Conservation (phyloP, 2,888 invertebrate species). For the Erynnis tages region DNA sequence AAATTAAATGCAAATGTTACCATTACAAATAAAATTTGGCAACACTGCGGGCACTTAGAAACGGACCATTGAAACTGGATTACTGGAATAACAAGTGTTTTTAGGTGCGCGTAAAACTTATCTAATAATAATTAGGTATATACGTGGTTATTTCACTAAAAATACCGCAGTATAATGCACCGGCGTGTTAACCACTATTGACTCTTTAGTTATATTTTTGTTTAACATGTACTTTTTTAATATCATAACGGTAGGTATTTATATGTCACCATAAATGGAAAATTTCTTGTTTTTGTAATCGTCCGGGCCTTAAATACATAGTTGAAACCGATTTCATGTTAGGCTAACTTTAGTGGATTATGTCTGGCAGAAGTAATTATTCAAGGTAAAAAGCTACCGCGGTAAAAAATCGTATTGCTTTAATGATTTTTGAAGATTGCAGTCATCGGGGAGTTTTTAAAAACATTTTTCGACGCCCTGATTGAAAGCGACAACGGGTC, state of each 20-base stretch:
- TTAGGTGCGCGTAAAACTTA: too few relatives aligned
- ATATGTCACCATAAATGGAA: too few relatives aligned
- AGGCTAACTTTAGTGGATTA: constrained; percentile 16
- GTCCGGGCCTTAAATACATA: neutral
- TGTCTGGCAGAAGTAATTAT: constrained; percentile 21
- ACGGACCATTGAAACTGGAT: constrained; percentile 18
- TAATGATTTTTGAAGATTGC: constrained; percentile 24
- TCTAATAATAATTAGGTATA: too few relatives aligned
- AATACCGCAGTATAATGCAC: too few relatives aligned
- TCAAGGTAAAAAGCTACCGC: constrained; percentile 5
- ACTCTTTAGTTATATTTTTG: too few relatives aligned
- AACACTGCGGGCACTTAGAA: constrained; percentile 36
- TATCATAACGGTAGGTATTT: too few relatives aligned
- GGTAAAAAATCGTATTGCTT: constrained; percentile 15
- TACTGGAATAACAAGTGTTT: constrained; percentile 17
- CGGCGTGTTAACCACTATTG: too few relatives aligned
- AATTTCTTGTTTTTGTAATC: too few relatives aligned
- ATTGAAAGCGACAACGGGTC: constrained; percentile 20
- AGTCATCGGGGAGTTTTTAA: constrained; percentile 4
- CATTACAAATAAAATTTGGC: constrained; percentile 54
- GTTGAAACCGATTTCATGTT: constrained; percentile 14
- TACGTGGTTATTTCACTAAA: too few relatives aligned
- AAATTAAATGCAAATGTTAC: constrained; percentile 60
- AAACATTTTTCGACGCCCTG: constrained; percentile 6
- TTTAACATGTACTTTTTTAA: too few relatives aligned